Percentiles rank a stretch among this genome's conserved stretches.
Evolutionary conservation across 2,888 invertebrate genomes (phyloP).

Genomic region (Protophormia terraenovae): DNA sequence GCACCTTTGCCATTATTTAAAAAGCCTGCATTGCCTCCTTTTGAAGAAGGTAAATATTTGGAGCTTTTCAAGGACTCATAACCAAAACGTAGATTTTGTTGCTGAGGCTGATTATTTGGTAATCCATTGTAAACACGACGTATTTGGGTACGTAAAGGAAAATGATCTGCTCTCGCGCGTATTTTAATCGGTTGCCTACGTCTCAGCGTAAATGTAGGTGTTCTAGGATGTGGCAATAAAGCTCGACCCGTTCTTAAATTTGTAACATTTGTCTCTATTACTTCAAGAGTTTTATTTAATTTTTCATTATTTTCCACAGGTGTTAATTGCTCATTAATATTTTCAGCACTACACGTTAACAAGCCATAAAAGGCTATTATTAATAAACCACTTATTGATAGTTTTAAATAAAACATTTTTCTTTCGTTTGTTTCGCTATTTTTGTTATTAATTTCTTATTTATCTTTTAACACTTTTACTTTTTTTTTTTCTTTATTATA

Average conservation of each 20-base stretch:
- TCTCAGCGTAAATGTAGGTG: constrained; percentile 65
- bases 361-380: constrained; percentile 29
- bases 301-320: not conserved
- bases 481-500: constrained; percentile 4
- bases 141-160: constrained; percentile 70
- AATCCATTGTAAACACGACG: constrained; percentile 72
- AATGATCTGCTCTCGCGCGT: constrained; percentile 71
- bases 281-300: constrained; percentile 6
- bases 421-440: not conserved
- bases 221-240: constrained; percentile 68
- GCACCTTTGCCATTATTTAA: constrained; percentile 71
- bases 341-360: not conserved
- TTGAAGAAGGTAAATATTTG: constrained; percentile 71
- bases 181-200: constrained; percentile 69
- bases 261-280: constrained; percentile 12
- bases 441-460: constrained; percentile 18
- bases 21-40: constrained; percentile 72
- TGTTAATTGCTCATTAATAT: constrained; percentile 21
- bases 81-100: constrained; percentile 56
- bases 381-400: constrained; percentile 24
- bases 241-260: constrained; percentile 71
- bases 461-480: constrained; percentile 55
- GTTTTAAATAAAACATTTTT: constrained; percentile 52
- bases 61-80: constrained; percentile 71
- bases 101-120: constrained; percentile 64